phyloP scores from a whole-genome alignment of 2,797 vertebrate species.

The Darevskia nairensis region DNA sequence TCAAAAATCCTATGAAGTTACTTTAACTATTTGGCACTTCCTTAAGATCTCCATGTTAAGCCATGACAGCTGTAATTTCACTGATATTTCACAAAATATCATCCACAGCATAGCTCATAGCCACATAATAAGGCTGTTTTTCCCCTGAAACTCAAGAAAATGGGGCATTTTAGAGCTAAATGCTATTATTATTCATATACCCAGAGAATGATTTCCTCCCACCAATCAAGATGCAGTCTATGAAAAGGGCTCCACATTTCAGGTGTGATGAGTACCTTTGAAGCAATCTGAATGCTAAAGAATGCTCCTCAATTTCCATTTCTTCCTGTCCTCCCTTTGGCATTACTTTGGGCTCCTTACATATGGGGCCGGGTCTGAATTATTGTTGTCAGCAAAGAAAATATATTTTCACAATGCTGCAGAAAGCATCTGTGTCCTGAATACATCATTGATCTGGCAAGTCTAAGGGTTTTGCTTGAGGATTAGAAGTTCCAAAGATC shows the following conservation, averaged over 20 bases:
- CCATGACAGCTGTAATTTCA: constrained; percentile 60
- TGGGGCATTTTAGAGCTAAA: constrained; percentile 51
- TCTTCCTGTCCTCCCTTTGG: neutral
- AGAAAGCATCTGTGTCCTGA: neutral
- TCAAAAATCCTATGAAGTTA: constrained; percentile 50
- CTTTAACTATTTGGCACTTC: constrained; percentile 39
- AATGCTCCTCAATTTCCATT: neutral
- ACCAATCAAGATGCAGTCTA: constrained; percentile 39
- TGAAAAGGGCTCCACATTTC: constrained; percentile 9
- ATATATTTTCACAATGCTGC: constrained; percentile 1
- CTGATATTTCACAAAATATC: constrained; percentile 51
- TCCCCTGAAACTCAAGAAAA: constrained; percentile 21
- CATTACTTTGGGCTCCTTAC: neutral
- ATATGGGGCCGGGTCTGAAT: neutral
- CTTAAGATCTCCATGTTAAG: constrained; percentile 56
- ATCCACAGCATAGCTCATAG: constrained; percentile 43
- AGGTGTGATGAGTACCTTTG: constrained; percentile 10
- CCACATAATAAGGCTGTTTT: constrained; percentile 15
- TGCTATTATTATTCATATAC: constrained; percentile 48
- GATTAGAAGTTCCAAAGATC: neutral
- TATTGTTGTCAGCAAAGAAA: constrained; percentile 7
- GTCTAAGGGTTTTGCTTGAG: neutral
- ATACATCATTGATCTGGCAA: neutral
- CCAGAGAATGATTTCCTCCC: constrained; percentile 28
- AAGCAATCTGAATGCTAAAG: constrained; percentile 26